A percentile compares a stretch with the other conserved stretches of the same genome.
Evolutionary conservation across 1,140 invertebrate genomes (phyloP).

Genomic region (Drosophila sproati): DNA sequence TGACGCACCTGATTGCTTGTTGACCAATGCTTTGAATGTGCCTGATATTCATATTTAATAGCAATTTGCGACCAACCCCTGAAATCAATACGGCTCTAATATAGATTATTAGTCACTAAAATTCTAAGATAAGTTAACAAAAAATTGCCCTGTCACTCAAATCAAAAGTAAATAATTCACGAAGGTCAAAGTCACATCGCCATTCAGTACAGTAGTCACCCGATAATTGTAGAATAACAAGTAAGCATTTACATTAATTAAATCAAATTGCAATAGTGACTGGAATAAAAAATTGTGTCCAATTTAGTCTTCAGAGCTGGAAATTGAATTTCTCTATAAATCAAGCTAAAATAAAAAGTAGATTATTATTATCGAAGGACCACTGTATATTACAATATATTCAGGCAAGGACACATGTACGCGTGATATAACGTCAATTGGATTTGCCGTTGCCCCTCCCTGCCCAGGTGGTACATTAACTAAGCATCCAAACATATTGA

Average conservation of each 20-base stretch:
- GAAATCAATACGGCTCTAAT: constrained; percentile 6
- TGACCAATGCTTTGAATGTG: constrained; percentile 58
- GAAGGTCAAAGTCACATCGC: constrained; percentile 48
- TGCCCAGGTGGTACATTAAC: constrained; percentile 5
- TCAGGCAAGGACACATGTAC: background rate
- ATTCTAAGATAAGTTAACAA: background rate
- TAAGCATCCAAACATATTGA: constrained; percentile 60
- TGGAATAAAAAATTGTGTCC: too few relatives aligned
- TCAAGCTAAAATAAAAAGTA: too few relatives aligned
- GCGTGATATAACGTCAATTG: constrained; percentile 4
- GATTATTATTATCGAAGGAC: background rate
- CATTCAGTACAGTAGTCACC: background rate
- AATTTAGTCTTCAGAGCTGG: too few relatives aligned
- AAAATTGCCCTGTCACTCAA: constrained; percentile 4
- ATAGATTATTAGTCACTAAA: background rate
- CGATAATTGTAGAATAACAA: too few relatives aligned
- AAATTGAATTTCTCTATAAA: too few relatives aligned
- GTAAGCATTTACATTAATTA: too few relatives aligned
- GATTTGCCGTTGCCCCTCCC: constrained; percentile 12
- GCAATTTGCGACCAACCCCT: constrained; percentile 30
- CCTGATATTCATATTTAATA: constrained; percentile 71
- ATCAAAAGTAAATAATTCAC: constrained; percentile 19
- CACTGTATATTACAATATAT: background rate
- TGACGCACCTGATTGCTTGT: constrained; percentile 57
- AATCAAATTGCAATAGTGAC: too few relatives aligned